Evolutionary conservation across 2,888 invertebrate species (phyloP), one percentile per base, ranked within the genome.

Genomic region (Apodemia duryi): DNA sequence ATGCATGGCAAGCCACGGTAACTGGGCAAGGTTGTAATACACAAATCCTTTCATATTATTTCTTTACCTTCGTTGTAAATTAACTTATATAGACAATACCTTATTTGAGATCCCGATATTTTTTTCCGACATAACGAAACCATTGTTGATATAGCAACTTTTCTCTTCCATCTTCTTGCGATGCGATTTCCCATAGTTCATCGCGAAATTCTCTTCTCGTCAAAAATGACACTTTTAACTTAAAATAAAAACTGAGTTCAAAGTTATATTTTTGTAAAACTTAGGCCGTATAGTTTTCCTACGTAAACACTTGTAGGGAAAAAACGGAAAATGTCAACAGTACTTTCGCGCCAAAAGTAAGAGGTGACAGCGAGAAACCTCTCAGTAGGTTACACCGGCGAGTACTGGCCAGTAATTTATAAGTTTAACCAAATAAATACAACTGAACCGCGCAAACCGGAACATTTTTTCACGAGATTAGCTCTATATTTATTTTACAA

Each of bases 121-220:
- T 75, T 86, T 85, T 70, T 90, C 91, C 5, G 85, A 80, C 76
- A 85, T 77, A 70, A 85, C 82, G 75, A 86, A 91, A 61, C 82
- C 91, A 9, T 82, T 77, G 72, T 91, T 91, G 69, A 86, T 86
- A 68, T 84, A 88, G 67, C 78, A 75, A 69, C 81, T 83, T 64
- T 80, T 80, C 66, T 78, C 78, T 49, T 77, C 74, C 73, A 77
- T 77, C 75, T 68, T 72, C 61, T 64, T 63, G 63, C 68, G 68
- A 54, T 63, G 62, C 54, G 67, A 43, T 28, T 65, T 61, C 66
- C 46, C 64, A 67, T 65, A 62, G 69, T 61, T 54, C 62, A 49
- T 54, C 46, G 61, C 64, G 62, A 65, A 61, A 57, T 66, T 62
- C 54, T 52, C 60, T 60, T 67, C 65, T n/a, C 21, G 46, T 60